A percentile compares a stretch with the other conserved stretches of the same genome.
phyloP scores from a whole-genome alignment of 1,140 invertebrate species.

The Heliconius nattereri region DNA sequence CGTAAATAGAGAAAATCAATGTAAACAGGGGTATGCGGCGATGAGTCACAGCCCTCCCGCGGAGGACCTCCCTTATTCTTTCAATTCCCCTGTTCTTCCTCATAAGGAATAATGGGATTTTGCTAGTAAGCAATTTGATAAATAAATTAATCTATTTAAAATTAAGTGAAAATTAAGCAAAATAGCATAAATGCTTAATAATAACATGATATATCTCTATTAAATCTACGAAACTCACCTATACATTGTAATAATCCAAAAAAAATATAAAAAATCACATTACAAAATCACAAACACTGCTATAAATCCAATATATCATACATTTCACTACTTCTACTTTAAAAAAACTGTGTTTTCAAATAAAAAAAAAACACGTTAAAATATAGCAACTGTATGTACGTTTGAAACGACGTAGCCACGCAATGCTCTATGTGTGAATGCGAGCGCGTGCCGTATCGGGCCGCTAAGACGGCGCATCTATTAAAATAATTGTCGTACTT shows the following conservation, averaged over 20 bases:
- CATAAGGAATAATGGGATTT: background rate
- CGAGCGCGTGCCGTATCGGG: slow-evolving; percentile 49
- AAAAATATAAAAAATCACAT: background rate
- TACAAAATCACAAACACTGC: background rate
- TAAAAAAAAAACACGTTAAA: background rate
- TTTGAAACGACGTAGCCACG: slow-evolving; percentile 36
- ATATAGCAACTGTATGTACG: background rate
- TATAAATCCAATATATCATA: background rate
- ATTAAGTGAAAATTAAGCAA: background rate
- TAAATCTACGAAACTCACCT: slow-evolving; percentile 12
- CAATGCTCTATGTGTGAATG: slow-evolving; percentile 44
- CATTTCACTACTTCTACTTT: background rate
- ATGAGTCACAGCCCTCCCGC: background rate
- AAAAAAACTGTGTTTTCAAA: background rate
- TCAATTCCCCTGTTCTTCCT: background rate
- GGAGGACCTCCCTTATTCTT: background rate
- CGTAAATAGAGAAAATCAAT: background rate
- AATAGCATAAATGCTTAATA: background rate
- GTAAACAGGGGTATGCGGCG: background rate
- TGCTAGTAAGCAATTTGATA: background rate
- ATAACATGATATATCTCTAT: background rate
- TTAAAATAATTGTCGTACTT: slow-evolving; percentile 31
- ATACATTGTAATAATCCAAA: slow-evolving; percentile 16
- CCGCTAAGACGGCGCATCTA: slow-evolving; percentile 47
- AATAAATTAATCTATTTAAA: background rate